These are phyloP conservation scores for Tichodroma muraria DNA, from an alignment of 2,113 vertebrate genomes.

Conservation along the genomic window DNA sequence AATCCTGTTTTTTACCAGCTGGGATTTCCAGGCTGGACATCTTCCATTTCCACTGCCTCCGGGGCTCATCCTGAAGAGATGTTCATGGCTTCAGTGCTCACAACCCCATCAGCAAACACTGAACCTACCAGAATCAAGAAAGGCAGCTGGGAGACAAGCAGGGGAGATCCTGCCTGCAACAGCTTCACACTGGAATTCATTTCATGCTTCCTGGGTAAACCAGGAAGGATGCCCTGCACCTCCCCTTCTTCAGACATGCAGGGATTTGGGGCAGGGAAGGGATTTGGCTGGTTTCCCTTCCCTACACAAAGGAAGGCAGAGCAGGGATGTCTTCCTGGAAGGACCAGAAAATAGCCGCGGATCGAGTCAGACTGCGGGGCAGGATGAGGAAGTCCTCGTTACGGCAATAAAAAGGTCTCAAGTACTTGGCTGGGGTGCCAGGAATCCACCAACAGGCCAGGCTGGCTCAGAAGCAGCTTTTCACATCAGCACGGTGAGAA, in stretches of 20 bases:
- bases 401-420: slow-evolving; percentile 11
- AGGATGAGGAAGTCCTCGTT: slow-evolving; percentile 44
- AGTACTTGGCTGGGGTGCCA: neutral
- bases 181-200: accelerated
- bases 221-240: neutral
- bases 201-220: neutral
- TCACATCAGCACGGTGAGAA: neutral
- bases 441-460: neutral
- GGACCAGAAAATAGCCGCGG: neutral
- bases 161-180: neutral
- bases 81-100: neutral
- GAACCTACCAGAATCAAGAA: neutral
- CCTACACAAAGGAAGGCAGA: neutral
- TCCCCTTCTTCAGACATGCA: neutral
- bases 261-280: neutral
- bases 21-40: neutral
- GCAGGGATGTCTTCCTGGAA: slow-evolving; percentile 21
- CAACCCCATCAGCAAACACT: neutral
- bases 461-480: neutral
- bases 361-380: neutral
- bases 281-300: neutral
- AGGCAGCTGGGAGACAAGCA: accelerated
- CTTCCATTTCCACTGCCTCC: neutral
- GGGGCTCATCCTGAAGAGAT: neutral
- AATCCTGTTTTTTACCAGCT: neutral